phyloP scores from a whole-genome alignment of 2,113 vertebrate species.

The Microtus pennsylvanicus region DNA sequence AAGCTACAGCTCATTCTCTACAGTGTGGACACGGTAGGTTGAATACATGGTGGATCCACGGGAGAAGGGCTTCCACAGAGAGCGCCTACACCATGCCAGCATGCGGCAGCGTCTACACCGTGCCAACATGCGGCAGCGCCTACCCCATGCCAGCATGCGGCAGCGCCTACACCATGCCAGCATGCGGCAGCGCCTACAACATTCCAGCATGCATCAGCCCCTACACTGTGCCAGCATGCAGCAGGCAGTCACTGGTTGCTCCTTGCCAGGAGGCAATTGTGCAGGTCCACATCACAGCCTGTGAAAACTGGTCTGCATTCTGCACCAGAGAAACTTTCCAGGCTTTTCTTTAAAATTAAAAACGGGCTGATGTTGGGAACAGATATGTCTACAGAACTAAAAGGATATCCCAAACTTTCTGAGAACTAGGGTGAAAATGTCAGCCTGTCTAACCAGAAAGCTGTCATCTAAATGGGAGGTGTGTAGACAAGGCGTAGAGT shows the following conservation, averaged over 20 bases:
- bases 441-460: background rate
- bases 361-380: background rate
- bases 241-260: background rate
- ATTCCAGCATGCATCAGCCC: fast-evolving
- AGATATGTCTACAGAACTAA: slow-evolving; percentile 41
- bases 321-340: background rate
- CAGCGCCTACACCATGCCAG: too few species aligned
- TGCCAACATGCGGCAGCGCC: background rate
- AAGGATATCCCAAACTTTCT: slow-evolving; percentile 28
- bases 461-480: background rate
- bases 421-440: slow-evolving; percentile 11
- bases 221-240: too few species aligned
- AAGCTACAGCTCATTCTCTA: background rate
- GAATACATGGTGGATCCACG: background rate
- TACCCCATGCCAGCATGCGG: too few species aligned
- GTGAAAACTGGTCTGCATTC: slow-evolving; percentile 16
- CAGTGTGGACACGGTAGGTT: background rate
- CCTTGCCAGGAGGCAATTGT: background rate
- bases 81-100: too few species aligned
- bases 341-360: slow-evolving; percentile 51
- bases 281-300: background rate
- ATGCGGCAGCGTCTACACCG: background rate
- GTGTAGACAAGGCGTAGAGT: background rate
- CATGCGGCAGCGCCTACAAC: too few species aligned
- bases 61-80: background rate